These are phyloP conservation scores for Alosa sapidissima DNA, from an alignment of 2,797 vertebrate genomes.

Conservation along the genomic window DNA sequence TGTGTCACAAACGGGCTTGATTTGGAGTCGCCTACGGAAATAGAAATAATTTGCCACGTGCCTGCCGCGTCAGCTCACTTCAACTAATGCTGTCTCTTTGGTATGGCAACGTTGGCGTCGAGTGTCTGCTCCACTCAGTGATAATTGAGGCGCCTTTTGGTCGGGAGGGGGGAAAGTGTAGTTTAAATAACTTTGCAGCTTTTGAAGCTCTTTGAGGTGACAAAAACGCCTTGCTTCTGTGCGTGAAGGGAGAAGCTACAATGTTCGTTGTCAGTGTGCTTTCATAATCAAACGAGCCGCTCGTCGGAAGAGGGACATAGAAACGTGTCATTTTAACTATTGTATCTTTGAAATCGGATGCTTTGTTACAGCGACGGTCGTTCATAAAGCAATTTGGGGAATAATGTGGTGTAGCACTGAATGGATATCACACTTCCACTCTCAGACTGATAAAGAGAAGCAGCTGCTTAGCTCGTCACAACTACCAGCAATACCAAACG, in stretches of 20 bases:
- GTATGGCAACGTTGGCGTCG: slow-evolving; percentile 39
- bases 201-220: slow-evolving; percentile 46
- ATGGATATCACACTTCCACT: neutral
- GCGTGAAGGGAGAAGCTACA: slow-evolving; percentile 33
- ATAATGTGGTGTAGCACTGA: neutral
- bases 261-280: slow-evolving; percentile 41
- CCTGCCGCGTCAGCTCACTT: slow-evolving; percentile 54
- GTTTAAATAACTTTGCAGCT: slow-evolving; percentile 42
- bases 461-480: neutral
- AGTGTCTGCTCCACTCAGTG: slow-evolving; percentile 46
- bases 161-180: neutral
- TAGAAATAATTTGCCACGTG: slow-evolving; percentile 50
- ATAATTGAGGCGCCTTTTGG: slow-evolving; percentile 43
- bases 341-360: slow-evolving; percentile 40
- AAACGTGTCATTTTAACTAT: slow-evolving; percentile 36
- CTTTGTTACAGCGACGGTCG: slow-evolving; percentile 39
- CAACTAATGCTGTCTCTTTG: slow-evolving; percentile 42
- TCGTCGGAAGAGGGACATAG: slow-evolving; percentile 21
- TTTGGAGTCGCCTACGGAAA: slow-evolving; percentile 52
- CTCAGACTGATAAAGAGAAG: neutral
- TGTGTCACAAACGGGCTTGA: slow-evolving; percentile 46
- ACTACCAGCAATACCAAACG: neutral
- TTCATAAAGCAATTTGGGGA: slow-evolving; percentile 29
- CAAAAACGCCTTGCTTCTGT: slow-evolving; percentile 25
- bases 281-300: slow-evolving; percentile 47